phyloP scores from a whole-genome alignment of 2,888 invertebrate genomes.

The Ypsolopha sequella region DNA sequence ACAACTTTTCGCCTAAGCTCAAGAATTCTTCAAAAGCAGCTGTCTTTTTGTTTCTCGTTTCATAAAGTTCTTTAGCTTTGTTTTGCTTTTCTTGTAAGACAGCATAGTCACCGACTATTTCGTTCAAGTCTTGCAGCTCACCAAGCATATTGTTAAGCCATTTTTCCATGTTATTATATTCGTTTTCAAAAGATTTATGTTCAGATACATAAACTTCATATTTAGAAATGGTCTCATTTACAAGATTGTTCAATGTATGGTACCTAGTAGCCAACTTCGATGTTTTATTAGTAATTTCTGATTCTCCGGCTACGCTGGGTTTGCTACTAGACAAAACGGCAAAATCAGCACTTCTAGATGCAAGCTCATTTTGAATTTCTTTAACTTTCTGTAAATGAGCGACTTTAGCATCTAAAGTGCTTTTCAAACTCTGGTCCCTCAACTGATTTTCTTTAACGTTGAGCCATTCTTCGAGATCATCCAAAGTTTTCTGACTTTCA shows the following conservation, averaged over 20 bases:
- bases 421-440: conserved; percentile 91
- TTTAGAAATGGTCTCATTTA: conserved; percentile 85
- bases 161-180: conserved; percentile 78
- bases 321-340: conserved; percentile 76
- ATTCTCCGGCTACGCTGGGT: conserved; percentile 80
- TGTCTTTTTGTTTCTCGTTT: conserved; percentile 83
- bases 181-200: conserved; percentile 83
- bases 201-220: conserved; percentile 90
- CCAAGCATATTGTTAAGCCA: conserved; percentile 81
- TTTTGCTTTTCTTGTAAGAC: conserved; percentile 87
- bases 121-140: conserved; percentile 82
- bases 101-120: conserved; percentile 87
- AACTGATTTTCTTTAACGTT: conserved; percentile 87
- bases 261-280: conserved; percentile 86
- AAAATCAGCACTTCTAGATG: conserved; percentile 76
- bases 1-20: conserved; percentile 91
- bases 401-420: conserved; percentile 85
- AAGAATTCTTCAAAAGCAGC: conserved; percentile 86
- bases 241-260: conserved; percentile 83
- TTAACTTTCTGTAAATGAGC: conserved; percentile 83
- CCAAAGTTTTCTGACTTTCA: conserved; percentile 82
- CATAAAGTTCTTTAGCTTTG: conserved; percentile 83
- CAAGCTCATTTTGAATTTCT: conserved; percentile 77
- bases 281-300: conserved; percentile 79
- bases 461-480: conserved; percentile 86